Conservation (phyloP, 2,113 vertebrate species). For the Conger conger region DNA sequence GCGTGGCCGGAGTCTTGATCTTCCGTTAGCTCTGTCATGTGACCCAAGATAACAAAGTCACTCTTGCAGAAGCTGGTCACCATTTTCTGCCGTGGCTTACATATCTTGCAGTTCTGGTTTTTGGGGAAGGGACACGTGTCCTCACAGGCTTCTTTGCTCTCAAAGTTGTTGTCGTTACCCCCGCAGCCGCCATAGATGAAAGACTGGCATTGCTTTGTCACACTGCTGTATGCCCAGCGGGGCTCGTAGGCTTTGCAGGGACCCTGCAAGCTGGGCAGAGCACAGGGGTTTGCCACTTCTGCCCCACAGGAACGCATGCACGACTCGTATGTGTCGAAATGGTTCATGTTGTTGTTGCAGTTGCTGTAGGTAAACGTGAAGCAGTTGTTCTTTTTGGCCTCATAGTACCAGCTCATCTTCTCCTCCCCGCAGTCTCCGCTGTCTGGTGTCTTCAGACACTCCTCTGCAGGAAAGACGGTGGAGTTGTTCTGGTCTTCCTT, state of each 20-base stretch:
- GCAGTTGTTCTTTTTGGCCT: slow-evolving; percentile 89
- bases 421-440: slow-evolving; percentile 81
- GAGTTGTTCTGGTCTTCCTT: slow-evolving; percentile 66
- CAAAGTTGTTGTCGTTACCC: slow-evolving; percentile 95
- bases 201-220: slow-evolving; percentile 81
- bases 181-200: slow-evolving; percentile 93
- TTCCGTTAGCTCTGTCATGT: slow-evolving; percentile 82
- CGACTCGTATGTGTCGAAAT: slow-evolving; percentile 81
- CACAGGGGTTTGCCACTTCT: slow-evolving; percentile 78
- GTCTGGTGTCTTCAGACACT: slow-evolving; percentile 81
- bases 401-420: slow-evolving; percentile 87
- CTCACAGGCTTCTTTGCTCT: slow-evolving; percentile 87
- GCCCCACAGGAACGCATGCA: slow-evolving; percentile 89
- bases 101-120: slow-evolving; percentile 82
- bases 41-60: slow-evolving; percentile 90
- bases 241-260: slow-evolving; percentile 90
- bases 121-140: slow-evolving; percentile 88
- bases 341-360: slow-evolving; percentile 76
- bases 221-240: slow-evolving; percentile 88
- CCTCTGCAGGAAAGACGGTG: slow-evolving; percentile 73
- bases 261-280: slow-evolving; percentile 84
- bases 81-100: slow-evolving; percentile 87
- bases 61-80: slow-evolving; percentile 95
- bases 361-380: slow-evolving; percentile 81
- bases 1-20: slow-evolving; percentile 85